Evolutionary conservation across 2,797 vertebrate genomes (phyloP), one percentile per base, ranked within the genome.

Genomic region (Falco columbarius): DNA sequence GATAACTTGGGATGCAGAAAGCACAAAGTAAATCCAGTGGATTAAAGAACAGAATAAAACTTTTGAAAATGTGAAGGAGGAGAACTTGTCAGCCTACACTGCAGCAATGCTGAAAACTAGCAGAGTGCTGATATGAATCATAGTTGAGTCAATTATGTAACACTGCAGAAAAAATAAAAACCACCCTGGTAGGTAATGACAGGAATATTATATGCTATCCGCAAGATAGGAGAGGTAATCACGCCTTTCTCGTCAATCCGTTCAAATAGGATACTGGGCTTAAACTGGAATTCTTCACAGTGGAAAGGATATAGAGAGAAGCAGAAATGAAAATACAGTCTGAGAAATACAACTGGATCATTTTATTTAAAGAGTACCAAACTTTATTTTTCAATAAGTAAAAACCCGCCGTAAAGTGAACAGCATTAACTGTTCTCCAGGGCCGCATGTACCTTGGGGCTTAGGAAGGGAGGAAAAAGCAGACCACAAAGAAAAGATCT

Each of bases 71-170:
- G 3, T 71, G 52, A 47, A 93, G 73, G 73, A 86, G 36, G 17
- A 86, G 30, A 90, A 70, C 21, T 89, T 70, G 51, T 44, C 90
- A 92, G 79, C 81, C 91, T 91, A 93, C 86, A 42, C 52, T 67
- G 67, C 86, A 89, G 81, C n/a, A 70, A 44, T 87, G 71, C 83
- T 94, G 90, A 93, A 85, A 96, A 56, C 47, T 63, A 46, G 40
- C 38, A 44, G 66, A 81, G 70, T 82, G 58, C 70, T 82, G 79
- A 89, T 86, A 90, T 94, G 90, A 96, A 89, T 94, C 95, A 92
- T 47, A 59, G 67, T 12, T 23, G 71, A 95, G 77, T 63, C 66
- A 61, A 71, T 96, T 96, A 93, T 49, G 36, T 86, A 96, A 94
- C 47, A 67, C 77, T 82, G 63, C 84, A 93, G 46, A 73, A 93